Evolutionary conservation across 2,888 invertebrate species (phyloP).

Genomic region (Cephus nigrinus): DNA sequence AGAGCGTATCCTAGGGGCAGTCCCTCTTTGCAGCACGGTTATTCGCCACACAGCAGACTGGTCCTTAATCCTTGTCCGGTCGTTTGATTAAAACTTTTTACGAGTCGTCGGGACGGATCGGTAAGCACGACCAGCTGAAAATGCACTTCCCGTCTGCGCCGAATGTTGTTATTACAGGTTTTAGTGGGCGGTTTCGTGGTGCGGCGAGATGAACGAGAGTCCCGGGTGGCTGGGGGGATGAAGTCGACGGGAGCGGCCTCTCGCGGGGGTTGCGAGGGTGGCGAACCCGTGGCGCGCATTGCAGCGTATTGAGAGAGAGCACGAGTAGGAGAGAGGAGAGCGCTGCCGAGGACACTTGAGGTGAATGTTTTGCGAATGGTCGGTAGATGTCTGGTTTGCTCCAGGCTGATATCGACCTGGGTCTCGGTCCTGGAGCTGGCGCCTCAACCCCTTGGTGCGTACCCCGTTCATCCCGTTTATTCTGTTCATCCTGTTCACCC

Average conservation of each 20-base stretch:
- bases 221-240: neutral
- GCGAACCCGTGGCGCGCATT: constrained; percentile 24
- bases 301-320: constrained; percentile 36
- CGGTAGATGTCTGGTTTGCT: constrained; percentile 66
- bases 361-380: constrained; percentile 66
- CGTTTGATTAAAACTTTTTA: neutral
- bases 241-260: neutral
- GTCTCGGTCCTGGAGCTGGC: constrained; percentile 50
- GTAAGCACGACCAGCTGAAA: neutral
- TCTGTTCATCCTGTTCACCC: constrained; percentile 8
- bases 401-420: constrained; percentile 65
- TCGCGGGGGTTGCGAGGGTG: constrained; percentile 10
- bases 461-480: neutral
- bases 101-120: neutral
- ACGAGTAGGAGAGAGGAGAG: constrained; percentile 20
- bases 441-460: constrained; percentile 21
- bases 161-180: constrained; percentile 3
- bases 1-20: neutral
- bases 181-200: neutral
- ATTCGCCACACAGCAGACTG: neutral
- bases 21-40: neutral
- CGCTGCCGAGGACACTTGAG: constrained; percentile 62
- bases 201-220: neutral
- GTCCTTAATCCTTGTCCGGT: neutral
- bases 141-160: neutral